Base-by-base conservation (phyloP, 2,113 vertebrate genomes). In the Laticauda laticaudata region DNA sequence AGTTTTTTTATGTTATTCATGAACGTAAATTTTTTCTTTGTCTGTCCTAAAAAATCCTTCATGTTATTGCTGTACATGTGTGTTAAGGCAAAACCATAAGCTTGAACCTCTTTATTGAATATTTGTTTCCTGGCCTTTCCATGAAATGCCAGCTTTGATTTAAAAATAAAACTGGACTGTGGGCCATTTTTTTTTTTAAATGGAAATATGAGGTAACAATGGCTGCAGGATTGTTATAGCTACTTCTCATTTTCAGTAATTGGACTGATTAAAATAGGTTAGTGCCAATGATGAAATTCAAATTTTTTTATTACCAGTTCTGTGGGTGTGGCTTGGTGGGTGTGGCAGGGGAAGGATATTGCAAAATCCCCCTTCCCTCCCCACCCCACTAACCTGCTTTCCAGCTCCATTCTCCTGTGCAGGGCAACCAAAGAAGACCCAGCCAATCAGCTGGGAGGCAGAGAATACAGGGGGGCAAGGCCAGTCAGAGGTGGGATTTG, bases 381-480 rank as follows among this genome's bases (percentile, higher is more conserved):
- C 45, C 45, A 45, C 45, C 45, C 45, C 45, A 45, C 45, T 45
- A 45, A 45, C 45, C 45, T 45, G 45, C 45, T 4, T 45, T 45
- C 45, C 45, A 45, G 45, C 4, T 45, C 45, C 4, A 3, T 45
- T 45, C 45, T 45, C 45, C 45, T 45, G 4, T 45, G 45, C 45
- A 45, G 45, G 45, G 45, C 45, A 45, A 45, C 45, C 45, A 45
- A 45, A 45, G 45, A 5, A 45, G 45, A 45, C 45, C 45, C 45
- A 45, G 45, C 45, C 4, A 3, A 45, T 45, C 45, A 45, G 45
- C 45, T 45, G 45, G 45, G 45, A 45, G 45, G 45, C 45, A 5
- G 45, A 45, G 3, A 45, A 45, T 0, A 45, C 0, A 45, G 5
- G 3, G 0, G 45, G 4, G 45, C 4, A 0, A 3, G 4, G 45